Base-by-base conservation (phyloP, 2,888 invertebrate genomes). In the Ennomos quercinarius region DNA sequence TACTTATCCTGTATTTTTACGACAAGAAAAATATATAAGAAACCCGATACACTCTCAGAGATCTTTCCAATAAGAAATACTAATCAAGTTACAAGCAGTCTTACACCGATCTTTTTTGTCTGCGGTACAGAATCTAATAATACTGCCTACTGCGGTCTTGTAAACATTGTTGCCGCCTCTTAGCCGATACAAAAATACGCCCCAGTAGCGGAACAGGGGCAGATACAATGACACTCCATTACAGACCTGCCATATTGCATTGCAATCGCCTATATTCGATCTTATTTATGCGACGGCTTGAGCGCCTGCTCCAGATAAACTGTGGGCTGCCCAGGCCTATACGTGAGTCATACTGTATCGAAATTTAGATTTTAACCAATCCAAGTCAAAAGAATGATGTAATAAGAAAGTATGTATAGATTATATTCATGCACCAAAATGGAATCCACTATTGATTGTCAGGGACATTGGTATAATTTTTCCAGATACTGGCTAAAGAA, bases 231-330 rank as follows among this genome's bases (percentile, higher is more conserved):
- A 63, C 63, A 66, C 60, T 64, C 41, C 53, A 63, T 70, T 68
- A 82, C 78, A 79, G 79, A 78, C 74, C 80, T 84, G 84, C 85
- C 85, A 76, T 72, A 77, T 78, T 71, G 77, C 77, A 80, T 80
- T 80, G 81, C 79, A 70, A 73, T 68, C 76, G 76, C 73, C 73
- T 67, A 76, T 76, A 78, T 77, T 74, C 72, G 44, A 66, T 76
- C 69, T 81, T 81, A 85, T 87, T 87, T 85, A 86, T 84, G 76
- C 64, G 65, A 59, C 61, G 47, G 57, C 37, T 42, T 10, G 42
- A 54, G 39, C 56, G 57, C 61, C 50, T 64, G 65, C 58, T 66
- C 67, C 59, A 68, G 66, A 63, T 70, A 66, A 66, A 64, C 59
- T 42, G 43, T 42, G 52, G 12, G 40, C 39, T 39, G 43, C 39